Percentiles rank a stretch among this genome's conserved stretches.
Conservation (phyloP, 1,140 invertebrate genomes). For the Popillia japonica region DNA sequence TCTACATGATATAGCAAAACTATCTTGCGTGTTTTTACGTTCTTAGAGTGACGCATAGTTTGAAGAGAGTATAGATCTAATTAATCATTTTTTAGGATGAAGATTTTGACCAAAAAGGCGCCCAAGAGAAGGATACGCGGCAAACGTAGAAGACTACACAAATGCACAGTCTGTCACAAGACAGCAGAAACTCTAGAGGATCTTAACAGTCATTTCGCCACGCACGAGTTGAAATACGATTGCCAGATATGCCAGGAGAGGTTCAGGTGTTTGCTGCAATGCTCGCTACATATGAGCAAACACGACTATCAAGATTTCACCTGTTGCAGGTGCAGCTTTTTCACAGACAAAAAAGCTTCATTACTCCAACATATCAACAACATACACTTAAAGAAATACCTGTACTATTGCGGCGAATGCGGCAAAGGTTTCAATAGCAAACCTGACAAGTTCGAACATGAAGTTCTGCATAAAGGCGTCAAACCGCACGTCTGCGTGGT, state of each 20-base stretch:
- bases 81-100: background rate
- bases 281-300: conserved; percentile 48
- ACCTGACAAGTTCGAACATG: conserved; percentile 64
- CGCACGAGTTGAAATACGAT: conserved; percentile 49
- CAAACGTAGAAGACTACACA: background rate
- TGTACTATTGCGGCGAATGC: conserved; percentile 40
- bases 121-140: conserved; percentile 40
- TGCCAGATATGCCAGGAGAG: conserved; percentile 47
- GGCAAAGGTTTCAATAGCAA: conserved; percentile 54
- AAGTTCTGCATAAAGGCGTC: conserved; percentile 66
- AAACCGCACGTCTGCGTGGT: conserved; percentile 68
- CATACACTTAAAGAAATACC: conserved; percentile 30
- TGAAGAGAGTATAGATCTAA: no score
- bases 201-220: conserved; percentile 50
- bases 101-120: conserved; percentile 46
- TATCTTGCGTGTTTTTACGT: no score
- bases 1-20: no score
- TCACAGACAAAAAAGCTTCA: conserved; percentile 7
- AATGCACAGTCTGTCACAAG: conserved; percentile 48
- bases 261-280: conserved; percentile 46
- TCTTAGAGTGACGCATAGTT: no score
- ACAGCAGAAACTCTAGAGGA: conserved; percentile 43
- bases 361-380: conserved; percentile 2
- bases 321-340: conserved; percentile 41
- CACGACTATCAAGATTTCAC: conserved; percentile 33